phyloP scores from a whole-genome alignment of 2,888 invertebrate species.

The Tachina fera region DNA sequence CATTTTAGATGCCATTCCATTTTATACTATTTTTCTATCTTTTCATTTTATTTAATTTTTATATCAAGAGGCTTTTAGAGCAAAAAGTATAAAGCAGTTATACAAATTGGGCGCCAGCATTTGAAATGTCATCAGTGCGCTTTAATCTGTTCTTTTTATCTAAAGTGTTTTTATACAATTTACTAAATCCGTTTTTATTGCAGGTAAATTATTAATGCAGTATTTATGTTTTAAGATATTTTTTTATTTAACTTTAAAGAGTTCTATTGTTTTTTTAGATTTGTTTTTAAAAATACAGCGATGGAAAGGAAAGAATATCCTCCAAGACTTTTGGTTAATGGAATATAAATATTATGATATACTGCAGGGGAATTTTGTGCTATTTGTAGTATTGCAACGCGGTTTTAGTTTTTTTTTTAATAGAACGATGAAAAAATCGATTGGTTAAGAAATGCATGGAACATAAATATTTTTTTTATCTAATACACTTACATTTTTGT shows the following conservation, averaged over 20 bases:
- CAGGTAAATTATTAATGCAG: conserved; percentile 58
- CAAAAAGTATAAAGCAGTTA: conserved; percentile 39
- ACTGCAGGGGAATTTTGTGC: too few species aligned
- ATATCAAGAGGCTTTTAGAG: conserved; percentile 24
- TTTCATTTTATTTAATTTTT: conserved; percentile 23
- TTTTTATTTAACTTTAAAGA: not conserved
- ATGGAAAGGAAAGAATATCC: too few species aligned
- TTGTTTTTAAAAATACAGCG: too few species aligned
- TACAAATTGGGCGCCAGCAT: conserved; percentile 63
- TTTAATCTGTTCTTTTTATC: conserved; percentile 53
- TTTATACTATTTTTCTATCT: conserved; percentile 12
- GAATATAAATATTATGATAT: too few species aligned
- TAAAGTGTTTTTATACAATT: conserved; percentile 59
- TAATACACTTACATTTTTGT: too few species aligned
- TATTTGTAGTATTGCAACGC: too few species aligned
- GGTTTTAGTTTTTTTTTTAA: too few species aligned
- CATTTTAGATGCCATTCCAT: not conserved
- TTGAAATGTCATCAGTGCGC: conserved; percentile 59
- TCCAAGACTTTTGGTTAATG: too few species aligned
- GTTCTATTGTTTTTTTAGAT: not conserved
- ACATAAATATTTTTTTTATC: too few species aligned
- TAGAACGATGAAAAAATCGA: too few species aligned
- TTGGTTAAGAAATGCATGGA: too few species aligned
- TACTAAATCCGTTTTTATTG: conserved; percentile 61
- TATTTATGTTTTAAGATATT: not conserved